These are phyloP conservation scores for Biston stratarius DNA, from an alignment of 2,888 invertebrate species.

Conservation along the genomic window DNA sequence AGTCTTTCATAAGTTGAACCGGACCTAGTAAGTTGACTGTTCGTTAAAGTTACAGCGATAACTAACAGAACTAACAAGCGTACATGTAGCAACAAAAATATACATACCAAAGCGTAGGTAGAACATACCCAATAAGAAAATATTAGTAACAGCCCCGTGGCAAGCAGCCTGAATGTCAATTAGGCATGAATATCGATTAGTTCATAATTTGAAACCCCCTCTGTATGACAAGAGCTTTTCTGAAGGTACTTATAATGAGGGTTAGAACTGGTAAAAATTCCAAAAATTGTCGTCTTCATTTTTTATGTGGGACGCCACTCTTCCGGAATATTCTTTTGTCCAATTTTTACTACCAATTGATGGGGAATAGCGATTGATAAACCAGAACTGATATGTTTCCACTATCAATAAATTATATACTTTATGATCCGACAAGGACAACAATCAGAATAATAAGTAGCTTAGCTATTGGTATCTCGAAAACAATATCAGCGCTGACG, in stretches of 20 bases:
- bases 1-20: background rate
- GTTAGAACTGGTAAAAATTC: conserved; percentile 31
- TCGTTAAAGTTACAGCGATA: background rate
- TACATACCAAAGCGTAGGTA: background rate
- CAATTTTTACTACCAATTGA: conserved; percentile 21
- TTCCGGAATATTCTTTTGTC: conserved; percentile 18
- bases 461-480: conserved; percentile 1
- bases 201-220: conserved; percentile 31
- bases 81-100: background rate
- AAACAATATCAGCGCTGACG: conserved; percentile 5
- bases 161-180: conserved; percentile 32
- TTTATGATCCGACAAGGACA: conserved; percentile 22
- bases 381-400: conserved; percentile 12
- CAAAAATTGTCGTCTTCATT: conserved; percentile 38
- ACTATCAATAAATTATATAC: conserved; percentile 16
- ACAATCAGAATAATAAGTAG: conserved; percentile 12
- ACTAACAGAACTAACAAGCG: background rate
- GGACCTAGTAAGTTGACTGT: background rate
- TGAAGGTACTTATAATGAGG: conserved; percentile 38
- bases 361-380: conserved; percentile 16
- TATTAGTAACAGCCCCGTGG: conserved; percentile 25
- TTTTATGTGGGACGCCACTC: conserved; percentile 30
- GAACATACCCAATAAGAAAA: conserved; percentile 10
- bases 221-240: conserved; percentile 32
- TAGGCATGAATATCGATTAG: conserved; percentile 39